A percentile compares a stretch with the other conserved stretches of the same genome.
Evolutionary conservation across 1,140 invertebrate species (phyloP).

Genomic region (Rhyzopertha dominica): DNA sequence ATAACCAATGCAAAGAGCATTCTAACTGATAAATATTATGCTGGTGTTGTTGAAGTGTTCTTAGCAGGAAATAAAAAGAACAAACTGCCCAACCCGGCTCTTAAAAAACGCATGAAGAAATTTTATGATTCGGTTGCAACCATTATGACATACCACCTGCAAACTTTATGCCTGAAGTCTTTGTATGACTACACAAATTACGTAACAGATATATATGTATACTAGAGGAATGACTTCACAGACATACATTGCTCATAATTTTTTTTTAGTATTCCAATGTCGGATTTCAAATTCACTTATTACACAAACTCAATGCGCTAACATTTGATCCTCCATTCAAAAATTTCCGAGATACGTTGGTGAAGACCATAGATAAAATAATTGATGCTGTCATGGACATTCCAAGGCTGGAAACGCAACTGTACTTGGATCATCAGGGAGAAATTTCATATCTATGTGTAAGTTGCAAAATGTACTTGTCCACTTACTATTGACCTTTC

Average conservation of each 20-base stretch:
- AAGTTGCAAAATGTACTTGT: not conserved
- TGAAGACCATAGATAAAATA: constrained; percentile 68
- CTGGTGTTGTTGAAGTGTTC: constrained; percentile 58
- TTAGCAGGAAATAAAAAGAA: constrained; percentile 68
- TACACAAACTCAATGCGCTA: constrained; percentile 62
- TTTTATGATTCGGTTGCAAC: constrained; percentile 82
- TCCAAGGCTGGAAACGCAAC: constrained; percentile 67
- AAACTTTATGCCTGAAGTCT: constrained; percentile 73
- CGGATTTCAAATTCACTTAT: constrained; percentile 69
- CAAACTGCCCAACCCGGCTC: constrained; percentile 63
- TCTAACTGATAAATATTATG: constrained; percentile 58
- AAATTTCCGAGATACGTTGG: constrained; percentile 62
- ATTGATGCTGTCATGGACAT: constrained; percentile 63
- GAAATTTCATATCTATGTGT: constrained; percentile 37
- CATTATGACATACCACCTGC: constrained; percentile 81
- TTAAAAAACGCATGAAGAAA: constrained; percentile 59
- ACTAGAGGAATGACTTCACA: no score
- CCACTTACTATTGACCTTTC: not conserved
- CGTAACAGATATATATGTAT: constrained; percentile 69
- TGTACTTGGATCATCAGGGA: constrained; percentile 58
- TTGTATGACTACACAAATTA: constrained; percentile 73
- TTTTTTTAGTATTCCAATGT: constrained; percentile 58
- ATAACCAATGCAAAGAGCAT: constrained; percentile 53
- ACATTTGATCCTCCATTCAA: constrained; percentile 77
- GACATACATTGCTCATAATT: constrained; percentile 8